Evolutionary conservation across 2,113 vertebrate species (phyloP), one percentile per base, ranked within the genome.

Genomic region (Caranx melampygus): DNA sequence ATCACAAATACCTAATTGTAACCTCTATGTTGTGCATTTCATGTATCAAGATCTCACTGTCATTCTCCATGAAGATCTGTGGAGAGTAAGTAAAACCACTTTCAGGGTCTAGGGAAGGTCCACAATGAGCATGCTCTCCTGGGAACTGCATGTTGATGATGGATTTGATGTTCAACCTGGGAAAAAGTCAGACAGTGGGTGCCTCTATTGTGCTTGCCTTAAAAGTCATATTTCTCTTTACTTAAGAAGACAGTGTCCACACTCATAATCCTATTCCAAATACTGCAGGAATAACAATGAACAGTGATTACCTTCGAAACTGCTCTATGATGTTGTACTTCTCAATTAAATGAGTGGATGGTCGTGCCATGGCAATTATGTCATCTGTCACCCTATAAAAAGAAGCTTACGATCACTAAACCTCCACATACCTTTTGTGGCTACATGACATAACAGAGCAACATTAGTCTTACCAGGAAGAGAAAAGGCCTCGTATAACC

Each of bases 61-160:
- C 90, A 59, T 93, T 94, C 21, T 95, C 94, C 95, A 96, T 96
- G 88, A 96, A 95, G 87, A 79, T 74, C 88, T 96, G 94, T 11
- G 95, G 95, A 20, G 89, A 92, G 85, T 96, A 96, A 2, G 95
- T 94, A 86, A 96, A 96, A 26, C 95, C 95, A 81, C 94, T 96
- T 35, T 88, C 79, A 37, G 85, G 86, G 40, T 95, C 92, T 6
- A 96, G 84, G 3, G 92, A 77, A 49, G 95, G 94, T 47, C 95
- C 95, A 64, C 95, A 96, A 89, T 95, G 90, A 77, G 91, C 90
- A n/a, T 96, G 95, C 61, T 96, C 95, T 34, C 95, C 94, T 5
- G 93, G 92, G 3, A 95, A 60, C 92, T 96, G 95, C 91, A 95
- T 95, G 83, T 95, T 96, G 81, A 96, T 94, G 83, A 96, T 84